Evolutionary conservation across 2,888 invertebrate species (phyloP).

Genomic region (Orchesellides sinensis): DNA sequence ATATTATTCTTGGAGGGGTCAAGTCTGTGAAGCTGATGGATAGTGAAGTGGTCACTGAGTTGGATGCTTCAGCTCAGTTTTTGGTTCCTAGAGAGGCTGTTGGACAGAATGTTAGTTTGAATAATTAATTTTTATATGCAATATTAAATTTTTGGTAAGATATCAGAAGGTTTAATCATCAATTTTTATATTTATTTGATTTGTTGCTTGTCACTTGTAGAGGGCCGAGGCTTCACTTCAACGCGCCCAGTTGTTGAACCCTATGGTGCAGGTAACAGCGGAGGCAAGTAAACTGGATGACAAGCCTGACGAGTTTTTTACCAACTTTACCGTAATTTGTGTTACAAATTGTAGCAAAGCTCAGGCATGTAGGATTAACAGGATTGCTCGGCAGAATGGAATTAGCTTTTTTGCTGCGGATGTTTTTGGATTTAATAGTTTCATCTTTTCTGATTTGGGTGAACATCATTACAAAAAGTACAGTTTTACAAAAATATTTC

Average conservation of each 20-base stretch:
- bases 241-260: constrained; percentile 91
- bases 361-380: constrained; percentile 86
- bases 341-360: constrained; percentile 86
- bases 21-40: constrained; percentile 92
- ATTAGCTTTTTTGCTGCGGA: constrained; percentile 93
- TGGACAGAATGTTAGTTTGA: constrained; percentile 84
- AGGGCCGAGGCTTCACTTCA: constrained; percentile 89
- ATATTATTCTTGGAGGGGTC: constrained; percentile 94
- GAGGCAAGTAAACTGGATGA: constrained; percentile 80
- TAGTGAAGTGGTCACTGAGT: constrained; percentile 83
- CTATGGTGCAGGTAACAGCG: constrained; percentile 89
- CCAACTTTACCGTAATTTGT: constrained; percentile 86
- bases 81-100: constrained; percentile 84
- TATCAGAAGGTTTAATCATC: too few relatives aligned
- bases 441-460: constrained; percentile 91
- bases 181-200: constrained; percentile 57
- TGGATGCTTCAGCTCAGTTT: constrained; percentile 91
- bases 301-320: constrained; percentile 85
- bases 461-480: constrained; percentile 89
- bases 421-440: constrained; percentile 96
- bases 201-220: constrained; percentile 79
- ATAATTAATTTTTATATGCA: constrained; percentile 19
- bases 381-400: constrained; percentile 84
- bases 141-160: too few relatives aligned
- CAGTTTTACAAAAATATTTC: too few relatives aligned